These are phyloP conservation scores for Caloenas nicobarica DNA, from an alignment of 2,113 vertebrate genomes.

Conservation along the genomic window DNA sequence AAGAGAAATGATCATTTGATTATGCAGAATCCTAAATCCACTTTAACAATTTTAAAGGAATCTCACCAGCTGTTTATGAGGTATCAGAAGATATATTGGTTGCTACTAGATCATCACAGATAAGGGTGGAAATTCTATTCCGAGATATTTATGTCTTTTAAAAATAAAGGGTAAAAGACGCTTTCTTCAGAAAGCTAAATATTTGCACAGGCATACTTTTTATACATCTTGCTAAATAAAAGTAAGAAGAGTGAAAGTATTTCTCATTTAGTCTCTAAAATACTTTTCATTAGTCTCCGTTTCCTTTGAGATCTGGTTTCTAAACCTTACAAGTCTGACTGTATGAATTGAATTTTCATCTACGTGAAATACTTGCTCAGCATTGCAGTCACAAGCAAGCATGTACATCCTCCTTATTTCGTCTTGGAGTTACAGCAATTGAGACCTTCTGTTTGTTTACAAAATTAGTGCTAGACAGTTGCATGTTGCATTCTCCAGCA, in stretches of 20 bases:
- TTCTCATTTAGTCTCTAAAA: background rate
- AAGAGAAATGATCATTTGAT: background rate
- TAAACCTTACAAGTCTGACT: background rate
- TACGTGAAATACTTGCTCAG: background rate
- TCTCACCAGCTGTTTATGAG: background rate
- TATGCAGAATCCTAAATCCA: background rate
- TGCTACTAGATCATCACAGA: background rate
- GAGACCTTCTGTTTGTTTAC: background rate
- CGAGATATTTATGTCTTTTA: background rate
- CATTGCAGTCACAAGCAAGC: background rate
- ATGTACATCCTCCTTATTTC: background rate
- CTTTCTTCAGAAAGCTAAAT: background rate
- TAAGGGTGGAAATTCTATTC: background rate
- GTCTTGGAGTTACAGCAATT: background rate
- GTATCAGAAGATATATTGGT: background rate
- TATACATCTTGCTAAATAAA: background rate
- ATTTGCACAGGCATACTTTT: background rate
- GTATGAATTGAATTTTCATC: background rate
- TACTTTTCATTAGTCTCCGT: background rate
- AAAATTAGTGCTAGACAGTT: background rate
- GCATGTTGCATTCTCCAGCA: background rate
- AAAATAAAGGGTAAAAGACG: background rate
- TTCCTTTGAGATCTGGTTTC: background rate
- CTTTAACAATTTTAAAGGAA: background rate
- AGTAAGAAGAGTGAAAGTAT: background rate